Evolutionary conservation across 2,113 vertebrate genomes (phyloP).

Genomic region (Phylloscopus trochilus): DNA sequence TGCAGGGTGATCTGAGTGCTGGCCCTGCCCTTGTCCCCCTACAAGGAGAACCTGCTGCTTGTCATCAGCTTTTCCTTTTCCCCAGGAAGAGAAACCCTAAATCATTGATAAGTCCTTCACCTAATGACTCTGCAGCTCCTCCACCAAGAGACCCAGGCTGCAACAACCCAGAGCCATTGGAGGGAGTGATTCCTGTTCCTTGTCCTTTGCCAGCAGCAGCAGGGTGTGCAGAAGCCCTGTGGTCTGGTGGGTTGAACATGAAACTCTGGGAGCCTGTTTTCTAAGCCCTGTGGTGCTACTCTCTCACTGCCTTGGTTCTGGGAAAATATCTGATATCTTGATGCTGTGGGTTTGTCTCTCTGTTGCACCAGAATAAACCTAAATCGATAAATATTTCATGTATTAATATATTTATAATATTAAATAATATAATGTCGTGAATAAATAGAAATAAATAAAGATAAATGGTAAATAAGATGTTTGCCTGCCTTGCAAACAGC

Average conservation of each 20-base stretch:
- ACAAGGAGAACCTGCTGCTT: not conserved
- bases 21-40: not conserved
- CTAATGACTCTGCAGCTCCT: not conserved
- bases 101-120: not conserved
- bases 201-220: not conserved
- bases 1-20: not conserved
- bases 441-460: not conserved
- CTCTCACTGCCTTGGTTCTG: not conserved
- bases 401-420: not conserved
- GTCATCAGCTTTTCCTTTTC: not conserved
- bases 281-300: not conserved
- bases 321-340: not conserved
- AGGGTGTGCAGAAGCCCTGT: not conserved
- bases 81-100: not conserved
- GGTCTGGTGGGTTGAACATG: not conserved
- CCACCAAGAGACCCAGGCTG: not conserved
- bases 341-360: not conserved
- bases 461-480: not conserved
- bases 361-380: not conserved
- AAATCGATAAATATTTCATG: not conserved
- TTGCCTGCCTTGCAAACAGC: not conserved
- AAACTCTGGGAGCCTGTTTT: not conserved
- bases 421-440: not conserved
- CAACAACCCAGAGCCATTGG: not conserved
- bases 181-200: not conserved